Percentiles rank a stretch among this genome's conserved stretches.
phyloP scores from a whole-genome alignment of 1,140 invertebrate species.

The Nylanderia fulva region DNA sequence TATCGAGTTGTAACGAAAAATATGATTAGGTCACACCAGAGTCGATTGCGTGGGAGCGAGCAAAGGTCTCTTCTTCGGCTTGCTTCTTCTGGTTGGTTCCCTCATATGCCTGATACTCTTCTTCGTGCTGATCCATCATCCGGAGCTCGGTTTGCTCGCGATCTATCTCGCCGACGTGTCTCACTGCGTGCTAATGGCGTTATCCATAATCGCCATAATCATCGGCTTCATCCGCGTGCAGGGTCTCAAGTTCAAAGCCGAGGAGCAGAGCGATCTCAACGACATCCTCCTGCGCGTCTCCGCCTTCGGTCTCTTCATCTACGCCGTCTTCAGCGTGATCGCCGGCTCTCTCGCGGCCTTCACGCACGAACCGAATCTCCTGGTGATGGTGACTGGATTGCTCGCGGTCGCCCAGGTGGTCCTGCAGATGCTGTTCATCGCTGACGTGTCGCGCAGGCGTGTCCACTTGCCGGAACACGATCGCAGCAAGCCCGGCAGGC shows the following conservation, averaged over 20 bases:
- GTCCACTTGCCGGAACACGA: slow-evolving; percentile 97
- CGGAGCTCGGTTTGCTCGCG: slow-evolving; percentile 92
- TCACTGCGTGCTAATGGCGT: slow-evolving; percentile 94
- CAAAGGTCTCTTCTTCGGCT: slow-evolving; percentile 97
- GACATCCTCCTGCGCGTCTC: slow-evolving; percentile 96
- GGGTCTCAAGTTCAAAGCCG: slow-evolving; percentile 94
- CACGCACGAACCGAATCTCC: slow-evolving; percentile 93
- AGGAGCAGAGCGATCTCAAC: slow-evolving; percentile 95
- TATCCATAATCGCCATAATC: slow-evolving; percentile 95
- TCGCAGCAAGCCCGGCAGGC: slow-evolving; percentile 96
- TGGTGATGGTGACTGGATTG: slow-evolving; percentile 95
- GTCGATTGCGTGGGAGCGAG: slow-evolving; percentile 97
- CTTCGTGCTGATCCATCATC: slow-evolving; percentile 96
- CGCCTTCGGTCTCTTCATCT: slow-evolving; percentile 96
- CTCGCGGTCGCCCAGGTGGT: slow-evolving; percentile 95
- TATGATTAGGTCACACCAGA: slow-evolving; percentile 88
- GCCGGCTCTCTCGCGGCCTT: slow-evolving; percentile 94
- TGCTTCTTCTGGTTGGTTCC: slow-evolving; percentile 95
- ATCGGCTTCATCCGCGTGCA: slow-evolving; percentile 94
- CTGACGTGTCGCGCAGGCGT: slow-evolving; percentile 95
- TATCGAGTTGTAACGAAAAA: slow-evolving; percentile 14
- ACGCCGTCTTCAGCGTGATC: slow-evolving; percentile 97
- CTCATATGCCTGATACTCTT: slow-evolving; percentile 97
- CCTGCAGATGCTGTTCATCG: slow-evolving; percentile 97
- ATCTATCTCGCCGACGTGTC: slow-evolving; percentile 96